Conservation (phyloP, 2,113 vertebrate genomes). For the Platichthys stellatus region DNA sequence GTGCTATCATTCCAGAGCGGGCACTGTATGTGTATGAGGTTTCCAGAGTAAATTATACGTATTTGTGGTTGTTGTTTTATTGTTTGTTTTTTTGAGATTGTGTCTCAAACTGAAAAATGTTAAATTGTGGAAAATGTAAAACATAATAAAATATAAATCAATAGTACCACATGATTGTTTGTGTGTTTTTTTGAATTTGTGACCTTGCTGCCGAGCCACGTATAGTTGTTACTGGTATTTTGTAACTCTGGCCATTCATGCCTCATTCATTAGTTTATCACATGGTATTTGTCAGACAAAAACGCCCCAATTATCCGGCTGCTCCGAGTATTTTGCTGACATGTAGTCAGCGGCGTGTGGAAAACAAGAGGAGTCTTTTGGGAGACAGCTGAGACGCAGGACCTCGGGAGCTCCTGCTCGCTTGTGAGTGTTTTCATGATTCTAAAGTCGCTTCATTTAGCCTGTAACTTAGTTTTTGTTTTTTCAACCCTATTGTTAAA, state of each 20-base stretch:
- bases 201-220: neutral
- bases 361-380: constrained; percentile 27
- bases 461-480: neutral
- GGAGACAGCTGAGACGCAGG: neutral
- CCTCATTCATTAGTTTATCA: constrained; percentile 75
- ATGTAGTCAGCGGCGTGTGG: neutral
- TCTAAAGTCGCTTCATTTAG: neutral
- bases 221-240: neutral
- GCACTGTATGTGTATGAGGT: constrained; percentile 71
- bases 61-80: constrained; percentile 51
- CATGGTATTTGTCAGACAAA: constrained; percentile 74
- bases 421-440: constrained; percentile 45
- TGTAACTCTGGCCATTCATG: constrained; percentile 53
- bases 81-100: constrained; percentile 46
- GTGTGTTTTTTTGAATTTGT: neutral
- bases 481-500: neutral
- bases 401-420: neutral
- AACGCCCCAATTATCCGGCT: constrained; percentile 60
- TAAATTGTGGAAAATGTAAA: constrained; percentile 66
- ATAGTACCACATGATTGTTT: constrained; percentile 12
- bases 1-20: constrained; percentile 56
- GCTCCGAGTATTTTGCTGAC: constrained; percentile 56
- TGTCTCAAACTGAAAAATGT: constrained; percentile 60
- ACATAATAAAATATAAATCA: constrained; percentile 65
- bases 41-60: constrained; percentile 72